phyloP scores from a whole-genome alignment of 2,888 invertebrate genomes.

The Chaitophorus viminalis region DNA sequence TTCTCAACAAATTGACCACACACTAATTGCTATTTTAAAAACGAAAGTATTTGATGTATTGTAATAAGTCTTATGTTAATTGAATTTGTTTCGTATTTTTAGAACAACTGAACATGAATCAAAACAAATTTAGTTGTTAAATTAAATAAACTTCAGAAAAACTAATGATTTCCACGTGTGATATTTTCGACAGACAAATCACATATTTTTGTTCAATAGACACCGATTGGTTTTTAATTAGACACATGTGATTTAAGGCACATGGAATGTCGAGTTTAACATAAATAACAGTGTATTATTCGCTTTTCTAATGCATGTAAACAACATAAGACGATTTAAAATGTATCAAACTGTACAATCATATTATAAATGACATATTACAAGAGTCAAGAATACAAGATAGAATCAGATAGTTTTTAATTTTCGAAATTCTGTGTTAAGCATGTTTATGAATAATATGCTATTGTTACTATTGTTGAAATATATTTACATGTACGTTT shows the following conservation, averaged over 20 bases:
- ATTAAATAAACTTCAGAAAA: background rate
- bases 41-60: no score
- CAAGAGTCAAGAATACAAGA: no score
- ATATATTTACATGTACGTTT: no score
- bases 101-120: background rate
- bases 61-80: no score
- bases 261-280: background rate
- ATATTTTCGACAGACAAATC: background rate
- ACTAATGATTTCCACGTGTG: background rate
- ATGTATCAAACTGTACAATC: background rate
- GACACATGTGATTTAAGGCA: constrained; percentile 15
- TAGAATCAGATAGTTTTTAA: no score
- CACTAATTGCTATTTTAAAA: no score
- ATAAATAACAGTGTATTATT: constrained; percentile 11
- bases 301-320: background rate
- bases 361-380: no score
- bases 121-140: background rate
- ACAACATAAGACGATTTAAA: constrained; percentile 11
- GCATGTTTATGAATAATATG: no score
- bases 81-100: no score
- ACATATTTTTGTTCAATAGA: background rate
- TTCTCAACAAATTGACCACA: no score
- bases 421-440: no score
- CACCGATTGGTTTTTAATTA: constrained; percentile 32
- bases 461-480: no score